Percentiles rank a stretch among this genome's conserved stretches.
phyloP scores from a whole-genome alignment of 2,113 vertebrate genomes.

The Megalops atlanticus region DNA sequence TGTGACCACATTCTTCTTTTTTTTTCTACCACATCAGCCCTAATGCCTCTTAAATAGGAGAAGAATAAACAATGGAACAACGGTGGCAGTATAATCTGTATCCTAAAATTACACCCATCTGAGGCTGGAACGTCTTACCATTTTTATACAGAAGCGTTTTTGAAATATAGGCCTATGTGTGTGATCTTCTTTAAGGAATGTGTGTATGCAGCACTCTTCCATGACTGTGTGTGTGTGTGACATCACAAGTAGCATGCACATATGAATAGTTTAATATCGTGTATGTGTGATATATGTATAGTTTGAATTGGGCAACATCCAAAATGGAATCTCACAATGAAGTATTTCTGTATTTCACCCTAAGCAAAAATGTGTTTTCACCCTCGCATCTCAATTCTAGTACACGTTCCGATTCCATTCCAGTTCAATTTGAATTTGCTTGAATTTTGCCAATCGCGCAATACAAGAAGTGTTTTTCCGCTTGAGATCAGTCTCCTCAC shows the following conservation, averaged over 20 bases:
- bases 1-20: conserved; percentile 3
- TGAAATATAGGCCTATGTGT: neutral
- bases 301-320: neutral
- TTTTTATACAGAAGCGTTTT: neutral
- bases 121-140: neutral
- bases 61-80: neutral
- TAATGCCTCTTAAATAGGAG: conserved; percentile 8
- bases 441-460: too few relatives aligned
- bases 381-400: too few relatives aligned
- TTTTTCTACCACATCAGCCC: neutral
- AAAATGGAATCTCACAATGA: too few relatives aligned
- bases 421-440: too few relatives aligned
- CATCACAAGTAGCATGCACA: neutral
- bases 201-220: neutral
- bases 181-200: neutral
- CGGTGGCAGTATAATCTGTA: neutral
- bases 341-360: too few relatives aligned
- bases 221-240: neutral
- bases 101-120: neutral
- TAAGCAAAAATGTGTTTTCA: too few relatives aligned
- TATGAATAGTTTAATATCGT: neutral
- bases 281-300: too few relatives aligned
- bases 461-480: too few relatives aligned
- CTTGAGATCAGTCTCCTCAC: neutral
- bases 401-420: too few relatives aligned